Evolutionary conservation across 2,113 vertebrate genomes (phyloP), one percentile per base, ranked within the genome.

Genomic region (Gadus macrocephalus): DNA sequence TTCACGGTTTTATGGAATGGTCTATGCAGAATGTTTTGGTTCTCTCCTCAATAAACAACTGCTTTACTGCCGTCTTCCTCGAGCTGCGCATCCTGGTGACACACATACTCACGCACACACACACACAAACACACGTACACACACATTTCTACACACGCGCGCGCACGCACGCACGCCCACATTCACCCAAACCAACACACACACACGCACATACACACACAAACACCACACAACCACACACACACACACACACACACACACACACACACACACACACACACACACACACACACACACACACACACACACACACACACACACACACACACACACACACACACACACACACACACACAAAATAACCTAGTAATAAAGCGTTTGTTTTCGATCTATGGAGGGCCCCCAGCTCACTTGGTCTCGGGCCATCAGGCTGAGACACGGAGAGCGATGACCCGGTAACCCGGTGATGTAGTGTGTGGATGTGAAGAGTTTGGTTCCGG

Each of bases 11-110:
- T 35, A 35, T 35, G 31, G 31, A 35, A 35, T 35, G 31, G 31
- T 35, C 31, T 9, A n/a, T 14, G 49, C 22, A 56, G 31, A 31
- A 17, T 55, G 8, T 69, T 63, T 38, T 49, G 49, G 68, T 63
- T 27, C 66, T 15, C 28, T 1, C 55, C 42, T 25, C 61, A 73
- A 62, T 67, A 62, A 73, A 38, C 58, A 35, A 35, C 38, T 27
- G 60, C 49, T 74, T 58, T 68, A 42, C 66, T 68, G 66, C 72
- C 27, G 60, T 69, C 66, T 6, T 7, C 66, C 27, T 68, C 59
- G 14, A 27, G 19, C 16, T 12, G 35, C 67, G 60, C 63, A 62
- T 66, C 59, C 28, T 17, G 3, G 25, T 35, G 53, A 63, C 25
- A 25, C 25, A 25, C 25, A 25, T 2, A 25, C 25, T 1, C 25